Evolutionary conservation across 2,797 vertebrate genomes (phyloP).

Genomic region (Dromococcyx pavoninus): DNA sequence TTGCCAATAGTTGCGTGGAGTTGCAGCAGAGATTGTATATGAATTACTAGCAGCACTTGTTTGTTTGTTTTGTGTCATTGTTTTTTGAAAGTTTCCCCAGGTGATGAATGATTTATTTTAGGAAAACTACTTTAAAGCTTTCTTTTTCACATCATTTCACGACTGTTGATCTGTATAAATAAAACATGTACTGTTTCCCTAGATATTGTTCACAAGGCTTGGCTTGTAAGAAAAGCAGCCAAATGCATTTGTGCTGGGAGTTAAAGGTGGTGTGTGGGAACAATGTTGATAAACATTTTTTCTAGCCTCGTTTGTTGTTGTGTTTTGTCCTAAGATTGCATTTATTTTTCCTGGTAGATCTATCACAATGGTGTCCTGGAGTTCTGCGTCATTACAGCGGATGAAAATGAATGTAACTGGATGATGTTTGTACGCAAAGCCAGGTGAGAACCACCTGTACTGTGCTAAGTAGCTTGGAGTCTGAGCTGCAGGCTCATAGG

Average conservation of each 20-base stretch:
- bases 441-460: slow-evolving; percentile 75
- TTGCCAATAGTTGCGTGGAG: neutral
- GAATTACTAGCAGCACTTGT: neutral
- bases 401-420: slow-evolving; percentile 98
- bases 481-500: neutral
- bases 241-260: neutral
- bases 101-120: neutral
- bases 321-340: neutral
- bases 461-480: neutral
- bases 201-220: neutral
- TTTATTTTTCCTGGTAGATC: slow-evolving; percentile 79
- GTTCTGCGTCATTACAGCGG: slow-evolving; percentile 89
- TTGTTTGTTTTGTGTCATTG: neutral
- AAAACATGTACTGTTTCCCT: neutral
- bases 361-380: slow-evolving; percentile 92
- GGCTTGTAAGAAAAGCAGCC: neutral
- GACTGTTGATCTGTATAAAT: neutral
- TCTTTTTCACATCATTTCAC: neutral
- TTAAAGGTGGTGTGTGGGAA: neutral
- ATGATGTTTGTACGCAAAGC: slow-evolving; percentile 99
- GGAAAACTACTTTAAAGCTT: neutral
- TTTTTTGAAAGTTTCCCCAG: neutral
- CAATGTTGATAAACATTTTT: neutral
- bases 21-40: neutral
- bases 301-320: neutral